Evolutionary conservation across 2,888 invertebrate species (phyloP).

Genomic region (Molorchus minor): DNA sequence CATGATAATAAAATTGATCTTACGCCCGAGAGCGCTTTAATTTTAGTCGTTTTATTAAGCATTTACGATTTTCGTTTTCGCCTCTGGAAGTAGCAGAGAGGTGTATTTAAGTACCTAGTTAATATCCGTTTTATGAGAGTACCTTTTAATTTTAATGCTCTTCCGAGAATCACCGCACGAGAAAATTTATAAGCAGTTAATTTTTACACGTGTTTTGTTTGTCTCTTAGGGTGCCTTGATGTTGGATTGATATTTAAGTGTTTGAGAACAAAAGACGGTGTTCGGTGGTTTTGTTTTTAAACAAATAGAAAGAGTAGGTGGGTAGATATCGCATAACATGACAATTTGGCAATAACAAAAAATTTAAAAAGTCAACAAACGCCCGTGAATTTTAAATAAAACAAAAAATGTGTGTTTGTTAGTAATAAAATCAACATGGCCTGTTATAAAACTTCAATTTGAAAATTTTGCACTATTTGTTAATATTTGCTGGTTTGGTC

Average conservation of each 20-base stretch:
- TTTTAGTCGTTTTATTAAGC: slow-evolving; percentile 31
- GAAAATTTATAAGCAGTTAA: slow-evolving; percentile 36
- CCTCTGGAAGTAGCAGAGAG: slow-evolving; percentile 5
- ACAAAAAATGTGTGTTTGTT: too few species aligned
- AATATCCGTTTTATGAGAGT: slow-evolving; percentile 32
- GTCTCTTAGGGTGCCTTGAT: slow-evolving; percentile 3
- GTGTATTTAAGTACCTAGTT: slow-evolving; percentile 20
- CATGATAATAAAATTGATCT: slow-evolving; percentile 32
- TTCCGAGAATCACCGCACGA: slow-evolving; percentile 18
- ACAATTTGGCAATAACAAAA: too few species aligned
- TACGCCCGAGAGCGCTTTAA: slow-evolving; percentile 22
- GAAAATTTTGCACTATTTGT: too few species aligned
- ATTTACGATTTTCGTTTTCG: slow-evolving; percentile 14
- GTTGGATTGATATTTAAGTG: slow-evolving; percentile 4
- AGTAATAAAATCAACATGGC: too few species aligned
- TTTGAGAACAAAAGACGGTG: slow-evolving; percentile 2
- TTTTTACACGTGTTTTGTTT: slow-evolving; percentile 23
- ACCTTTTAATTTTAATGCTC: slow-evolving; percentile 36
- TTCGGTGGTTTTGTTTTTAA: too few species aligned
- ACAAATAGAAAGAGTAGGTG: too few species aligned
- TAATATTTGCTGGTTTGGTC: too few species aligned
- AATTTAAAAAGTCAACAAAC: too few species aligned
- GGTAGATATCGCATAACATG: too few species aligned
- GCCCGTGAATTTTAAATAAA: too few species aligned
- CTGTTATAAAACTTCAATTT: too few species aligned